Percentiles rank a stretch among this genome's conserved stretches.
These are phyloP conservation scores for Anastrepha ludens DNA, from an alignment of 1,140 invertebrate species.

Conservation along the genomic window DNA sequence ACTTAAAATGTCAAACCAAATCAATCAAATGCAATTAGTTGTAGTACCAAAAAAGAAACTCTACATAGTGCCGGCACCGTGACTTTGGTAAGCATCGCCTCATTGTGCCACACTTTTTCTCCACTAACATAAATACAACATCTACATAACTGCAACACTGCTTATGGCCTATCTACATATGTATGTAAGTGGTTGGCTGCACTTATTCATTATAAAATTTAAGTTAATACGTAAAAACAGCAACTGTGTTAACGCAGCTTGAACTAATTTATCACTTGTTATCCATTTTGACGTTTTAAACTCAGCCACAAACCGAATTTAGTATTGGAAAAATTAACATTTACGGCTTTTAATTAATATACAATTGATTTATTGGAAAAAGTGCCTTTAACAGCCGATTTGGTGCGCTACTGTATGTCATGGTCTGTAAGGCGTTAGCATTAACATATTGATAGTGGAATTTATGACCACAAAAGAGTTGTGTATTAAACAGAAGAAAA, in stretches of 20 bases:
- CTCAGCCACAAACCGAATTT: neutral
- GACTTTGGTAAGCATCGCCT: neutral
- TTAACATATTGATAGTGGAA: neutral
- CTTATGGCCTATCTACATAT: slow-evolving; percentile 13
- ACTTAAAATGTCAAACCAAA: slow-evolving; percentile 16
- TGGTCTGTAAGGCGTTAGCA: neutral
- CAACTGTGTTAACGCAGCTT: neutral
- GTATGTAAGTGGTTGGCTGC: neutral
- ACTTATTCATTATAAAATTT: neutral
- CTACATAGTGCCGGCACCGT: neutral
- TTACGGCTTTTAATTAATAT: neutral
- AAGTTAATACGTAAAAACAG: neutral
- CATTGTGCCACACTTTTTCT: neutral
- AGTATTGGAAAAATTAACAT: neutral
- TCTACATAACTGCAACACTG: neutral
- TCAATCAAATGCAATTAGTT: slow-evolving; percentile 21
- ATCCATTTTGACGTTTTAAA: neutral
- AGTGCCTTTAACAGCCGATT: neutral
- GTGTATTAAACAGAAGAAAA: no score
- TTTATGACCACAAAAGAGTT: no score
- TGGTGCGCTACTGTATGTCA: neutral
- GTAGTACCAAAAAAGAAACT: neutral
- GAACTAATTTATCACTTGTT: slow-evolving; percentile 23
- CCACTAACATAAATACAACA: neutral
- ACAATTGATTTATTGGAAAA: slow-evolving; percentile 21